These are phyloP conservation scores for Lysandra coridon DNA, from an alignment of 2,888 invertebrate species.

Conservation along the genomic window DNA sequence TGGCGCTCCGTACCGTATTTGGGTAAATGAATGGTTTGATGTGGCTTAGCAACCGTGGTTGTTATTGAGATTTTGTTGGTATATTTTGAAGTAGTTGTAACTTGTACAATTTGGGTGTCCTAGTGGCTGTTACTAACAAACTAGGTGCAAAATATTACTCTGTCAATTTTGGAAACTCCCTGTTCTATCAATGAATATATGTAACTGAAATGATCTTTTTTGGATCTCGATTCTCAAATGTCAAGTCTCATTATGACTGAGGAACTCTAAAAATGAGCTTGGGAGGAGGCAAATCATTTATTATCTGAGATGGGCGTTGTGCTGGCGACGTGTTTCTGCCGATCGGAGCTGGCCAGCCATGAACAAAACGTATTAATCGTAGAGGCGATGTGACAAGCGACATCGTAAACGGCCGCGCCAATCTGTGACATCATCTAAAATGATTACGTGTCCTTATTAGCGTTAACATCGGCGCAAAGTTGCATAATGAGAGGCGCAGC, in stretches of 20 bases:
- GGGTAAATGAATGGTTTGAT: too few relatives aligned
- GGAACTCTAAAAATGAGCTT: neutral
- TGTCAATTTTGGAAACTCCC: too few relatives aligned
- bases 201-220: too few relatives aligned
- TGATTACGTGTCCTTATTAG: constrained; percentile 38
- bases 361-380: constrained; percentile 38
- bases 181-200: too few relatives aligned
- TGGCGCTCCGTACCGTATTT: neutral
- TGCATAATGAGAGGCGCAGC: constrained; percentile 5
- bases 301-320: constrained; percentile 38
- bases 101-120: too few relatives aligned
- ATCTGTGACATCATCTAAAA: constrained; percentile 38
- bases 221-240: too few relatives aligned
- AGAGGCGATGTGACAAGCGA: constrained; percentile 35
- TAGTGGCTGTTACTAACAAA: too few relatives aligned
- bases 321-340: constrained; percentile 35
- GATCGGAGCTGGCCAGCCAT: constrained; percentile 41
- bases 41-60: neutral
- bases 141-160: too few relatives aligned
- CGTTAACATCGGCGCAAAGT: constrained; percentile 11
- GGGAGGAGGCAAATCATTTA: constrained; percentile 36
- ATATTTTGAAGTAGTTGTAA: too few relatives aligned
- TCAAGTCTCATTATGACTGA: too few relatives aligned
- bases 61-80: too few relatives aligned
- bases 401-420: constrained; percentile 38